phyloP scores from a whole-genome alignment of 2,113 vertebrate species.

The Pantherophis guttatus region DNA sequence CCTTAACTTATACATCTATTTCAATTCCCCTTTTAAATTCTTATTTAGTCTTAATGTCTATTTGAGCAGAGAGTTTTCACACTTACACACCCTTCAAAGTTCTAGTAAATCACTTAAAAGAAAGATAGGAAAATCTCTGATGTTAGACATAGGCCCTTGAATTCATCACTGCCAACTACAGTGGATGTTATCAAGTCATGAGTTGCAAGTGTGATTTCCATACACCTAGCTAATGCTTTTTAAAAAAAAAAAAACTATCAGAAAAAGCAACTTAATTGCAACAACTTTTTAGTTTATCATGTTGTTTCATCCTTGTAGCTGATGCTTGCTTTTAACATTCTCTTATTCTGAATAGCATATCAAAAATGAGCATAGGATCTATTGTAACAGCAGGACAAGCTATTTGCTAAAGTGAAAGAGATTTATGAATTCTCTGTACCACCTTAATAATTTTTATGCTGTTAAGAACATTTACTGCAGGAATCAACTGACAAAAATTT shows the following conservation, averaged over 20 bases:
- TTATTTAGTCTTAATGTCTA: not conserved
- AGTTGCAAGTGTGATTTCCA: slow-evolving; percentile 4
- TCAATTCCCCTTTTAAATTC: not conserved
- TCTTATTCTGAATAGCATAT: not conserved
- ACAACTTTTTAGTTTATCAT: not conserved
- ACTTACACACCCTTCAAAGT: slow-evolving; percentile 9
- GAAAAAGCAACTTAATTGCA: not conserved
- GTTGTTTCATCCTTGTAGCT: not conserved
- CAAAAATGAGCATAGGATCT: not conserved
- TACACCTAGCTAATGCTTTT: not conserved
- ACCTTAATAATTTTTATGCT: not conserved
- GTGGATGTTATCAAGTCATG: slow-evolving; percentile 6
- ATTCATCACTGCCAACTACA: slow-evolving; percentile 16
- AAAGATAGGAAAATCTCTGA: slow-evolving; percentile 10
- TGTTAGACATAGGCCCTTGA: not conserved
- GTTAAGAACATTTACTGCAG: not conserved
- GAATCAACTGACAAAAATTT: not conserved
- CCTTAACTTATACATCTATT: not conserved
- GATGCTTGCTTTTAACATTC: not conserved
- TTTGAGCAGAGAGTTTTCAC: slow-evolving; percentile 19
- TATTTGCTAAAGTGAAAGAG: not conserved
- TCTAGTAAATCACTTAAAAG: slow-evolving; percentile 21
- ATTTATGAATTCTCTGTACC: not conserved
- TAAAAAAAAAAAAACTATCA: not conserved
- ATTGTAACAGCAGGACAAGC: not conserved